Percentiles rank a stretch among this genome's conserved stretches.
Evolutionary conservation across 2,797 vertebrate species (phyloP).

Genomic region (Sebastes nivosus): DNA sequence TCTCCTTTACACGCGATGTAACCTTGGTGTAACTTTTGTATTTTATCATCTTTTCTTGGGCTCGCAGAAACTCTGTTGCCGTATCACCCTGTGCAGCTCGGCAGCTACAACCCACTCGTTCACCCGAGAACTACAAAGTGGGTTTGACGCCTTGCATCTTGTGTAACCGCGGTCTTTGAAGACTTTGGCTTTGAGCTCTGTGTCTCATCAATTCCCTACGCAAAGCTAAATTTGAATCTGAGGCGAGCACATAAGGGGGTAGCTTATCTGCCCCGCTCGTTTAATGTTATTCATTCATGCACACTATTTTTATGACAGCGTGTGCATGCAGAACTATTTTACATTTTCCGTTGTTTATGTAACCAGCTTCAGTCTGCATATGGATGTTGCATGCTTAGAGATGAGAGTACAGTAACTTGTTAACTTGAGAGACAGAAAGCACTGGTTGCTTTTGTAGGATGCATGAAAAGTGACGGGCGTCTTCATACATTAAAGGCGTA

Average conservation of each 20-base stretch:
- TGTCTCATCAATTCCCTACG: conserved; percentile 79
- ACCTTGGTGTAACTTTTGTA: conserved; percentile 67
- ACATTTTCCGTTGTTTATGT: conserved; percentile 62
- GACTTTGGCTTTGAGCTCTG: conserved; percentile 75
- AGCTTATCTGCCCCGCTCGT: conserved; percentile 66
- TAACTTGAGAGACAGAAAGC: conserved; percentile 9
- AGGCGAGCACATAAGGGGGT: conserved; percentile 62
- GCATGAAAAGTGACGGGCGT: background rate
- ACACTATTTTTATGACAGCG: conserved; percentile 61
- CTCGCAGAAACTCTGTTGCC: conserved; percentile 43
- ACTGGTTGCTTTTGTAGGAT: conserved; percentile 26
- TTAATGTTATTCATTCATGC: conserved; percentile 75
- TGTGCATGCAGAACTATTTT: conserved; percentile 35
- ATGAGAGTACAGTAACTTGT: conserved; percentile 11
- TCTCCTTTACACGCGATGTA: conserved; percentile 45
- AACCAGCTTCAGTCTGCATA: conserved; percentile 30
- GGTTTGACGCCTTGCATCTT: conserved; percentile 75
- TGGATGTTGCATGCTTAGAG: background rate
- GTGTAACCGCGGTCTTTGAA: conserved; percentile 77
- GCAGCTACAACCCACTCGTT: conserved; percentile 69
- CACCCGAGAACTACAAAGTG: conserved; percentile 74
- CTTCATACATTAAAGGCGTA: conserved; percentile 8
- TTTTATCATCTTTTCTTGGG: conserved; percentile 57
- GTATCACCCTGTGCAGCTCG: conserved; percentile 56
- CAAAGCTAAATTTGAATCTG: conserved; percentile 76